These are phyloP conservation scores for Lacanobia wlatinum DNA, from an alignment of 2,888 invertebrate genomes.

Conservation along the genomic window DNA sequence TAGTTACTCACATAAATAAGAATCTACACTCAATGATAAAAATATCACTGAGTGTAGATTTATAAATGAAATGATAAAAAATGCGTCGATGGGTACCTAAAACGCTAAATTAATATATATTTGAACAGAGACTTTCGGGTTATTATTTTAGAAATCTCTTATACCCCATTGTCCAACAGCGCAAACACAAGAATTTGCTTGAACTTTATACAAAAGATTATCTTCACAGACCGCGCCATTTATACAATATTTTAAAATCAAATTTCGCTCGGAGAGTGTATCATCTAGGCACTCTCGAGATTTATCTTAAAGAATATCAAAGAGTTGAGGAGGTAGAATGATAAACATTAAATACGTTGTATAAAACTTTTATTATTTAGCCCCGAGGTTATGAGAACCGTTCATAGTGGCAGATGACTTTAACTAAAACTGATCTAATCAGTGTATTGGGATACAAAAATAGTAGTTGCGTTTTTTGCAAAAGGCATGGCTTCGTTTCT, in stretches of 20 bases:
- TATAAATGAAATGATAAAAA: background rate
- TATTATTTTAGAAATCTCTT: background rate
- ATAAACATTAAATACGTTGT: slow-evolving; percentile 44
- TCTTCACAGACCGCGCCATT: slow-evolving; percentile 18
- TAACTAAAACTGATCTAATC: slow-evolving; percentile 19
- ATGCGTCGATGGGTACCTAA: background rate
- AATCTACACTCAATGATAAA: too few relatives aligned
- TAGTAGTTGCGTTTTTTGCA: background rate
- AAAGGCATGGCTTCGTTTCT: too few relatives aligned
- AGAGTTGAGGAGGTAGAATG: slow-evolving; percentile 42
- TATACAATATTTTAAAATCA: slow-evolving; percentile 35
- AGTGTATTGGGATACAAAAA: slow-evolving; percentile 3
- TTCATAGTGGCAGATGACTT: slow-evolving; percentile 7
- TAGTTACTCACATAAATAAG: too few relatives aligned
- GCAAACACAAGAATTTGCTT: slow-evolving; percentile 25
- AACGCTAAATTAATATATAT: background rate
- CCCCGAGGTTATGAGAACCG: slow-evolving; percentile 12
- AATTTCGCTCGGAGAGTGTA: slow-evolving; percentile 32
- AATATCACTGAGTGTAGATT: background rate
- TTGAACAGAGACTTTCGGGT: background rate
- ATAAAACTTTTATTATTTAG: slow-evolving; percentile 50
- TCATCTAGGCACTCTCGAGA: slow-evolving; percentile 32
- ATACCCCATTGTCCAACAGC: slow-evolving; percentile 7
- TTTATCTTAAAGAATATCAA: slow-evolving; percentile 56
- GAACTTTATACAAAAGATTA: slow-evolving; percentile 32